These are phyloP conservation scores for Bergia sp. DNA, from an alignment of 92 coral and sea anemone species.

Conservation along the genomic window DNA sequence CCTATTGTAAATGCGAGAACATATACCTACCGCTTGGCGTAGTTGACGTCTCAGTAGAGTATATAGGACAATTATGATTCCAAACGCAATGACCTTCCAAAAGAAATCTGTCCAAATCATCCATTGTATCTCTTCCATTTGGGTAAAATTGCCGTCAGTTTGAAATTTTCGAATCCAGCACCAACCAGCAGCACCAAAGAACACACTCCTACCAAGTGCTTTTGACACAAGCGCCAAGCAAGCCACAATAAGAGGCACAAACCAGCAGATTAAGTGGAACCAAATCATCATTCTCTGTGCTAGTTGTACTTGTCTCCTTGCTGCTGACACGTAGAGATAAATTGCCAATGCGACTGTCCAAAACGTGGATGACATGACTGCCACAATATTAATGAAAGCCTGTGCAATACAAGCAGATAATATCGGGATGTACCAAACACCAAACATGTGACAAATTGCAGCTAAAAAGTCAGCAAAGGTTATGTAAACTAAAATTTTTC, in stretches of 20 bases:
- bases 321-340: conserved; percentile 23
- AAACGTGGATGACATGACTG: conserved; percentile 21
- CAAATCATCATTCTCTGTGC: conserved; percentile 31
- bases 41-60: not conserved
- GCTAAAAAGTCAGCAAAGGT: conserved; percentile 28
- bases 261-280: conserved; percentile 38
- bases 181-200: conserved; percentile 27
- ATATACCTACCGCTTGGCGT: conserved; percentile 1
- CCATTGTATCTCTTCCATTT: not conserved
- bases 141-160: not conserved
- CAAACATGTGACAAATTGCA: not conserved
- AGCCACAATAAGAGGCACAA: conserved; percentile 24
- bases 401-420: not conserved
- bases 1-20: too few species aligned
- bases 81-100: not conserved
- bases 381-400: not conserved
- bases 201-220: conserved; percentile 8
- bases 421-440: conserved; percentile 15
- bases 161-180: conserved; percentile 8
- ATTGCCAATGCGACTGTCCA: conserved; percentile 38
- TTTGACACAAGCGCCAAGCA: not conserved
- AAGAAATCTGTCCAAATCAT: not conserved
- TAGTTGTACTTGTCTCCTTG: conserved; percentile 3
- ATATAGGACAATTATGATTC: not conserved
- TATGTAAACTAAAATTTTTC: conserved; percentile 24